phyloP scores from a whole-genome alignment of 2,888 invertebrate species.

The Agapostemon virescens region DNA sequence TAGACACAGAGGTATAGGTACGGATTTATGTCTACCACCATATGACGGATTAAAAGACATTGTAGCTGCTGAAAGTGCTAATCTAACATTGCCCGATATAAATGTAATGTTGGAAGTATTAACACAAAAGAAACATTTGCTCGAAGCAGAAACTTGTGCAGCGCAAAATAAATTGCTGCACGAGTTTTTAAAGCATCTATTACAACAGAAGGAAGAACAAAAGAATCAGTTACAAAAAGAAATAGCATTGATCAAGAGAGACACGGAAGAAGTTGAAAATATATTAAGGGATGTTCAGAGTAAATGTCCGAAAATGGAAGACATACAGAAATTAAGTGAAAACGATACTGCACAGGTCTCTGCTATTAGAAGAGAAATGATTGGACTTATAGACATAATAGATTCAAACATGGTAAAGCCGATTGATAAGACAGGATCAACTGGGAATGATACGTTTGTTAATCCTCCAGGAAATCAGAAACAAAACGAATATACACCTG shows the following conservation, averaged over 20 bases:
- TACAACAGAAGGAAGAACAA: slow-evolving; percentile 87
- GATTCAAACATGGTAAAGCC: slow-evolving; percentile 80
- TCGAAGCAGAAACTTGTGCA: slow-evolving; percentile 90
- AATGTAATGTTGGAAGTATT: slow-evolving; percentile 91
- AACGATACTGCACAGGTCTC: slow-evolving; percentile 82
- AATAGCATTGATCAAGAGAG: slow-evolving; percentile 87
- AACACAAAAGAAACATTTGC: slow-evolving; percentile 88
- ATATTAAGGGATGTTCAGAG: slow-evolving; percentile 83
- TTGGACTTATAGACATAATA: slow-evolving; percentile 82
- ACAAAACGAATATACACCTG: slow-evolving; percentile 64
- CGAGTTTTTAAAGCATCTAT: slow-evolving; percentile 90
- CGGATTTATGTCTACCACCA: slow-evolving; percentile 74
- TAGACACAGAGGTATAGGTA: slow-evolving; percentile 64
- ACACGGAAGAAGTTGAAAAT: slow-evolving; percentile 87
- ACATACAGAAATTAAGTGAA: slow-evolving; percentile 81
- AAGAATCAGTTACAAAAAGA: slow-evolving; percentile 86
- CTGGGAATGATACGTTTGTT: slow-evolving; percentile 61
- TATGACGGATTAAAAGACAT: slow-evolving; percentile 82
- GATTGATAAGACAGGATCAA: slow-evolving; percentile 58
- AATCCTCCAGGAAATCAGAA: slow-evolving; percentile 64
- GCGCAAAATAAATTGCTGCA: slow-evolving; percentile 91
- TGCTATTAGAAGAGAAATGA: slow-evolving; percentile 83
- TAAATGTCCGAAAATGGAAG: slow-evolving; percentile 83
- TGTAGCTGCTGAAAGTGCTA: slow-evolving; percentile 86
- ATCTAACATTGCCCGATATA: slow-evolving; percentile 89